Conservation (phyloP, 2,113 vertebrate genomes). For the Ondatra zibethicus region DNA sequence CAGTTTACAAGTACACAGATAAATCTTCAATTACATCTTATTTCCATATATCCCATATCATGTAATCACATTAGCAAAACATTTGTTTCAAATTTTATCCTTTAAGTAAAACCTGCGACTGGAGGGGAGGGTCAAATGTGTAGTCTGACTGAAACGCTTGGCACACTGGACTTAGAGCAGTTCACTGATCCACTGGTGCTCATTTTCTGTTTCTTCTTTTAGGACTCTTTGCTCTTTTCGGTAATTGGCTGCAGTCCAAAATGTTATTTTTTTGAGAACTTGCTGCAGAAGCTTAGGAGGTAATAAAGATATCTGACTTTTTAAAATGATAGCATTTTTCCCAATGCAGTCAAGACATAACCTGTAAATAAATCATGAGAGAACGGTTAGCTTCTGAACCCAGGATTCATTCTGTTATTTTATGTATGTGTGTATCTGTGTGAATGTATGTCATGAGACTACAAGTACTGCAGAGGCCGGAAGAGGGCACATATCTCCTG, state of each 20-base stretch:
- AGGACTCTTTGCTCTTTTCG: constrained; percentile 85
- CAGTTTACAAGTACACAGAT: constrained; percentile 54
- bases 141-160: constrained; percentile 18
- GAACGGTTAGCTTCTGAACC: background rate
- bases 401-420: background rate
- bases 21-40: constrained; percentile 54
- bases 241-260: constrained; percentile 90
- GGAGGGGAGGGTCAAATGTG: constrained; percentile 46
- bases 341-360: constrained; percentile 94
- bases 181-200: constrained; percentile 60
- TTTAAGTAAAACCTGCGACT: constrained; percentile 65
- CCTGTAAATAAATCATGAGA: constrained; percentile 81
- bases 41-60: background rate
- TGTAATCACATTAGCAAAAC: constrained; percentile 64
- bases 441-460: background rate
- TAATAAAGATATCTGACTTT: constrained; percentile 89
- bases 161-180: background rate
- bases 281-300: constrained; percentile 90
- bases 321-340: constrained; percentile 87
- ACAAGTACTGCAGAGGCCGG: background rate
- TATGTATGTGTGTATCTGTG: background rate
- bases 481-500: background rate
- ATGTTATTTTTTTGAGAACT: constrained; percentile 91
- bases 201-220: constrained; percentile 78
- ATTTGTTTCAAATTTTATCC: constrained; percentile 67